Base-by-base conservation (phyloP, 2,113 vertebrate species). In the Pholis gunnellus region DNA sequence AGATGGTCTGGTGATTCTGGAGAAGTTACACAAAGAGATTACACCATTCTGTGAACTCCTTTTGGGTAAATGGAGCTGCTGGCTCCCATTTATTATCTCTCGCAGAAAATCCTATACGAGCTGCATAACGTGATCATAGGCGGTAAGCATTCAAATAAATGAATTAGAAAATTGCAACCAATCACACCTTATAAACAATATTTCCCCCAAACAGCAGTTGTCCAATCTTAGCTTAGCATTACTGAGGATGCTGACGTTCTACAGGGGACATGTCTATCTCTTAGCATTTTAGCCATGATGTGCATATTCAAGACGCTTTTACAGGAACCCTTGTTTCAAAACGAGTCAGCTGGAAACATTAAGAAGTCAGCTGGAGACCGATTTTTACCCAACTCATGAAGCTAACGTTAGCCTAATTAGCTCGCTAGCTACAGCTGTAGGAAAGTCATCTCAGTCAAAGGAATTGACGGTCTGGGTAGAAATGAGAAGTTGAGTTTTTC, bases 1-100 rank as follows among this genome's bases (percentile, higher is more conserved):
- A 87, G 78, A 88, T 86, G 88, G 80, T 80, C 11, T 14, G 71
- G 14, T 38, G 52, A 67, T 50, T 86, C 14, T 36, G 50, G 20
- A 40, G 50, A 56, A 82, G 71, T 17, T n/a, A 13, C 29, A 20
- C 57, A 60, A 29, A 25, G 44, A 63, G 61, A 74, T 59, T 75
- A 60, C n/a, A 69, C 27, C 48, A 61, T 76, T 75, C 66, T 67
- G 36, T 56, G 14, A 57, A 77, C 11, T 59, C n/a, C 27, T 40
- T 42, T n/a, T 38, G 34, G 46, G 46, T n/a, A n/a, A 59, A n/a
- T 31, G 68, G n/a, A 77, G 40, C 17, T 8, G 3, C 29, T 40
- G 46, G 54, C 18, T 18, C 40, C 31, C n/a, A 52, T 59, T 67
- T 56, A 63, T 34, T 40, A 64, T 61, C 13, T 52, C 27, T 8